Evolutionary conservation across 2,888 invertebrate genomes (phyloP).

Genomic region (Dastarcus helophoroides): DNA sequence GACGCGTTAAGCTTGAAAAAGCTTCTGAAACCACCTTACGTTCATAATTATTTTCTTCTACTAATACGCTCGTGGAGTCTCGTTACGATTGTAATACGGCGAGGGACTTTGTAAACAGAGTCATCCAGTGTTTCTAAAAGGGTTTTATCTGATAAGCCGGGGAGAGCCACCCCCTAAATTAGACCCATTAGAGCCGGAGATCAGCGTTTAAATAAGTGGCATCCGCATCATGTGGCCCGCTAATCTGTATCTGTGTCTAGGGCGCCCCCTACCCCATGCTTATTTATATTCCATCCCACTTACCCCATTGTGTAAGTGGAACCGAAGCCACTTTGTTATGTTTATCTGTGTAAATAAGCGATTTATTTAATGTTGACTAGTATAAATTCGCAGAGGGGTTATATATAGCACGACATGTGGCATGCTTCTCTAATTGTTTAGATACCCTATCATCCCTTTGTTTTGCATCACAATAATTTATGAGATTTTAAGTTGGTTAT

Average conservation of each 20-base stretch:
- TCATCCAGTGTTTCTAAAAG: no score
- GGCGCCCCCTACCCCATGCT: no score
- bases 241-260: slow-evolving; percentile 31
- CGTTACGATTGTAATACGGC: no score
- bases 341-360: slow-evolving; percentile 29
- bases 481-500: slow-evolving; percentile 9
- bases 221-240: slow-evolving; percentile 35
- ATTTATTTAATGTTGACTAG: slow-evolving; percentile 31
- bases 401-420: slow-evolving; percentile 9
- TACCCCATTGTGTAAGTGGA: slow-evolving; percentile 24
- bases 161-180: slow-evolving; percentile 32
- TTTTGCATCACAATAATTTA: slow-evolving; percentile 8
- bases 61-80: no score
- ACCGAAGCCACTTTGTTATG: slow-evolving; percentile 23
- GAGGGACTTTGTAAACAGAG: no score
- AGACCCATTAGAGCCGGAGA: slow-evolving; percentile 34
- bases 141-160: no score
- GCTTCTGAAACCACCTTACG: no score
- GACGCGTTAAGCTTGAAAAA: no score
- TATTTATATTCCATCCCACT: background rate
- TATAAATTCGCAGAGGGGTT: slow-evolving; percentile 18
- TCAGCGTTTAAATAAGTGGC: slow-evolving; percentile 38
- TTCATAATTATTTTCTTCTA: no score
- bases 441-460: slow-evolving; percentile 8
- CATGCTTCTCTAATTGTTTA: slow-evolving; percentile 10